Evolutionary conservation across 2,797 vertebrate species (phyloP).

Genomic region (Aeoliscus strigatus): DNA sequence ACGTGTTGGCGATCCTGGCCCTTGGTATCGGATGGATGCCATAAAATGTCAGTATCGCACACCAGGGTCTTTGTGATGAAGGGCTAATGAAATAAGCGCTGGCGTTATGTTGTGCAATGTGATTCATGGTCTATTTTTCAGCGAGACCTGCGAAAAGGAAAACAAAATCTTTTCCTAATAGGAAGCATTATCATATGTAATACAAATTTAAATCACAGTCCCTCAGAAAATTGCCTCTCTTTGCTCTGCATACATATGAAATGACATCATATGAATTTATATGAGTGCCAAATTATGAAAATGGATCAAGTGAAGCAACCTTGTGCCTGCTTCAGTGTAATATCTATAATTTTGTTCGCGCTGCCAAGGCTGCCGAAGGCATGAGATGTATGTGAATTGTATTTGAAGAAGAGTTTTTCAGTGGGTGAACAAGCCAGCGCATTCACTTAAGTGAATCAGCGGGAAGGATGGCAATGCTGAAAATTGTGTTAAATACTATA

Average conservation of each 20-base stretch:
- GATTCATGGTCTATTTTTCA: conserved; percentile 40
- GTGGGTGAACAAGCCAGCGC: conserved; percentile 6
- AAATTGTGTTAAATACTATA: conserved; percentile 18
- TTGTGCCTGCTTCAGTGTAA: conserved; percentile 11
- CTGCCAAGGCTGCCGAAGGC: conserved; percentile 9
- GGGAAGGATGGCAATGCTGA: background rate
- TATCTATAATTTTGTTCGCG: conserved; percentile 35
- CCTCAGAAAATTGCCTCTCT: conserved; percentile 34
- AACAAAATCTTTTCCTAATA: conserved; percentile 32
- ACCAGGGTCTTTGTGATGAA: no score
- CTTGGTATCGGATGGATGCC: no score
- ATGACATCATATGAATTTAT: conserved; percentile 35
- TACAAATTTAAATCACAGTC: conserved; percentile 38
- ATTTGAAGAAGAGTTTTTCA: conserved; percentile 17
- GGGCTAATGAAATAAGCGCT: no score
- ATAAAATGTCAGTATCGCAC: no score
- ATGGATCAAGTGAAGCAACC: conserved; percentile 28
- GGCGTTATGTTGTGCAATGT: conserved; percentile 28
- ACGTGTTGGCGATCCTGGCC: no score
- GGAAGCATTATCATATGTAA: conserved; percentile 49
- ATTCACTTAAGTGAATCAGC: conserved; percentile 16
- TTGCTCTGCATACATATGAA: conserved; percentile 25
- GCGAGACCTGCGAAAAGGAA: conserved; percentile 28
- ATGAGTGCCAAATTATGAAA: conserved; percentile 34
- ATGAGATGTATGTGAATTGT: no score